A percentile compares a stretch with the other conserved stretches of the same genome.
phyloP scores from a whole-genome alignment of 2,888 invertebrate species.

The Epinotia nisella region DNA sequence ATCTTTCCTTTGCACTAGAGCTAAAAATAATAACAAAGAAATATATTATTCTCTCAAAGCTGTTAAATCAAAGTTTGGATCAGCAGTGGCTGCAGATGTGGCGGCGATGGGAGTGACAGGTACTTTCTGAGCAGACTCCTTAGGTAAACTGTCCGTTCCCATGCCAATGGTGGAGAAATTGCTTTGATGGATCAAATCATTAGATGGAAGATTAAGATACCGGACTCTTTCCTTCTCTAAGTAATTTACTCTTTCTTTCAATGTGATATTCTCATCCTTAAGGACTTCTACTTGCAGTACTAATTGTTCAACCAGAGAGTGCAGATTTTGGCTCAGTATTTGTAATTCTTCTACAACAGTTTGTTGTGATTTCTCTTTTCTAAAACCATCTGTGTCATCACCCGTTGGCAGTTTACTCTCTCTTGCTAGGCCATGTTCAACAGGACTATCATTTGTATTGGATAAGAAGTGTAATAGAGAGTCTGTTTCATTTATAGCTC shows the following conservation, averaged over 20 bases:
- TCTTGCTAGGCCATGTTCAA: constrained; percentile 55
- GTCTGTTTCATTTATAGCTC: constrained; percentile 88
- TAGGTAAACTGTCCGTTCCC: constrained; percentile 50
- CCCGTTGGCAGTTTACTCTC: constrained; percentile 50
- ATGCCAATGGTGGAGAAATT: constrained; percentile 52
- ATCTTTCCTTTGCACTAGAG: background rate
- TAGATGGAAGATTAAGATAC: constrained; percentile 68
- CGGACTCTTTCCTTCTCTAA: constrained; percentile 83
- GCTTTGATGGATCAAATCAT: constrained; percentile 59
- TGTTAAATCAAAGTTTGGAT: constrained; percentile 71
- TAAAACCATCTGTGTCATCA: constrained; percentile 72
- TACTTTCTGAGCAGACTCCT: constrained; percentile 54
- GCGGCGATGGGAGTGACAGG: constrained; percentile 53
- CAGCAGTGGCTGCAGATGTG: constrained; percentile 49
- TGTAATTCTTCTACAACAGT: constrained; percentile 88
- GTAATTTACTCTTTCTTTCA: constrained; percentile 84
- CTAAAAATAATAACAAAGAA: background rate
- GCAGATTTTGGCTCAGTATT: constrained; percentile 86
- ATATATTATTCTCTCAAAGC: constrained; percentile 57
- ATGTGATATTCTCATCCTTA: constrained; percentile 85
- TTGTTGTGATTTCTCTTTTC: constrained; percentile 86
- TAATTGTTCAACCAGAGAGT: constrained; percentile 82
- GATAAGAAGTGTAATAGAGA: constrained; percentile 81
- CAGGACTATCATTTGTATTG: constrained; percentile 58
- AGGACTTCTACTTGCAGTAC: constrained; percentile 87